A percentile compares a stretch with the other conserved stretches of the same genome.
These are phyloP conservation scores for Hypomecis punctinalis DNA, from an alignment of 2,888 invertebrate species.

Conservation along the genomic window DNA sequence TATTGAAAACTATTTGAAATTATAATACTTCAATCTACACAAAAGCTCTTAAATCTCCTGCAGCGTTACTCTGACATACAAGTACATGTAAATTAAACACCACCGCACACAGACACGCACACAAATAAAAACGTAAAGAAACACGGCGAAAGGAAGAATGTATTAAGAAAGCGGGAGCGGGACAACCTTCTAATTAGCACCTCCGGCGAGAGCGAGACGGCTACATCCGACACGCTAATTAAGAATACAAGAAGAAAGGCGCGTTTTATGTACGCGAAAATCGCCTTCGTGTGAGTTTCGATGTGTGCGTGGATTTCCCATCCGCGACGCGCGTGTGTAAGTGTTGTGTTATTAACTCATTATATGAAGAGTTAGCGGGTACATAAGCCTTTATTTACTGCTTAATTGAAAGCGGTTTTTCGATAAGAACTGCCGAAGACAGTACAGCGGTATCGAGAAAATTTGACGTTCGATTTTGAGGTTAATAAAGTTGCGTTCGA, in stretches of 20 bases:
- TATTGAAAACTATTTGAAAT: too few species aligned
- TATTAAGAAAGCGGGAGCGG: constrained; percentile 85
- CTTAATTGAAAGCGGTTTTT: constrained; percentile 82
- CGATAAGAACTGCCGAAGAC: constrained; percentile 75
- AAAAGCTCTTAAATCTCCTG: constrained; percentile 31
- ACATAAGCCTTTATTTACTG: constrained; percentile 80
- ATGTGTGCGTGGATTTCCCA: constrained; percentile 67
- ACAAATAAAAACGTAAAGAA: constrained; percentile 85
- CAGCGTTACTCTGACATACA: constrained; percentile 80
- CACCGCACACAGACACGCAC: constrained; percentile 84
- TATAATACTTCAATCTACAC: neutral
- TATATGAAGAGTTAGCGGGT: constrained; percentile 82
- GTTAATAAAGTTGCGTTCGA: constrained; percentile 28
- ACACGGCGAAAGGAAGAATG: constrained; percentile 85
- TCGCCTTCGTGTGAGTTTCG: constrained; percentile 62
- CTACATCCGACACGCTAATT: constrained; percentile 85
- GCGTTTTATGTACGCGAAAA: constrained; percentile 81
- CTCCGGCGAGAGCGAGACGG: constrained; percentile 73
- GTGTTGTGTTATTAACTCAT: constrained; percentile 83
- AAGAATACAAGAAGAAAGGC: constrained; percentile 89
- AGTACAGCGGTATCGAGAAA: constrained; percentile 58
- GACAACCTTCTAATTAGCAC: constrained; percentile 82
- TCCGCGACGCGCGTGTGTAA: constrained; percentile 64
- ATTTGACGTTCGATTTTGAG: constrained; percentile 34
- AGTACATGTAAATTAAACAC: constrained; percentile 85